Evolutionary conservation across 2,113 vertebrate species (phyloP).

Genomic region (Microcebus griseorufus): DNA sequence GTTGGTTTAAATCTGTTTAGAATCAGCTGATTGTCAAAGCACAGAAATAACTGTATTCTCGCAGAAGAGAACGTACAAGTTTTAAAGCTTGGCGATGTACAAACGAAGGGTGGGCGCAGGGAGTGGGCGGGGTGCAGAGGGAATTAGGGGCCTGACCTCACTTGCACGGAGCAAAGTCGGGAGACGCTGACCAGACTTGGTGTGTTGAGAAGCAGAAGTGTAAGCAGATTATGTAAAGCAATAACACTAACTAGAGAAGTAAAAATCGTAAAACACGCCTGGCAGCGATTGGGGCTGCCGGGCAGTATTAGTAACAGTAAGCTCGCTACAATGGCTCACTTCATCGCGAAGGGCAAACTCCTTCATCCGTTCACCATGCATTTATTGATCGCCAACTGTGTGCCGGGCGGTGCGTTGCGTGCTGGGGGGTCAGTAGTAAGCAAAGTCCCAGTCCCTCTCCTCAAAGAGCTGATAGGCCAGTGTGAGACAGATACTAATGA

Average conservation of each 20-base stretch:
- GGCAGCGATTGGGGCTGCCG: neutral
- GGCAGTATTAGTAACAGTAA: neutral
- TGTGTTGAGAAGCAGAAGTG: neutral
- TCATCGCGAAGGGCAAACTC: neutral
- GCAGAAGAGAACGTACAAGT: neutral
- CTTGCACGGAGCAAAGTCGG: rapidly evolving
- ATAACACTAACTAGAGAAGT: neutral
- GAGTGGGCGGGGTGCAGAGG: neutral
- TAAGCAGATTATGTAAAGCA: neutral
- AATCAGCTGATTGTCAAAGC: neutral
- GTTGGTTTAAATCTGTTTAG: neutral
- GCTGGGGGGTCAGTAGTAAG: neutral
- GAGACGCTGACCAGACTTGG: neutral
- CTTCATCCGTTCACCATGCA: neutral
- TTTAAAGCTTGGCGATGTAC: neutral
- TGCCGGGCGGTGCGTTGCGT: neutral
- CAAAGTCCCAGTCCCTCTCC: neutral
- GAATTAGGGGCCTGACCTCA: neutral
- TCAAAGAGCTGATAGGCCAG: neutral
- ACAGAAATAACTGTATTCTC: neutral
- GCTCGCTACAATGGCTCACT: neutral
- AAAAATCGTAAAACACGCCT: neutral
- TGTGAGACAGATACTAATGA: neutral
- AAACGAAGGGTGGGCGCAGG: neutral
- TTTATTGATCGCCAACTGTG: neutral